A percentile compares a stretch with the other conserved stretches of the same genome.
phyloP scores from a whole-genome alignment of 1,140 invertebrate genomes.

The Acromyrmex echinatior region DNA sequence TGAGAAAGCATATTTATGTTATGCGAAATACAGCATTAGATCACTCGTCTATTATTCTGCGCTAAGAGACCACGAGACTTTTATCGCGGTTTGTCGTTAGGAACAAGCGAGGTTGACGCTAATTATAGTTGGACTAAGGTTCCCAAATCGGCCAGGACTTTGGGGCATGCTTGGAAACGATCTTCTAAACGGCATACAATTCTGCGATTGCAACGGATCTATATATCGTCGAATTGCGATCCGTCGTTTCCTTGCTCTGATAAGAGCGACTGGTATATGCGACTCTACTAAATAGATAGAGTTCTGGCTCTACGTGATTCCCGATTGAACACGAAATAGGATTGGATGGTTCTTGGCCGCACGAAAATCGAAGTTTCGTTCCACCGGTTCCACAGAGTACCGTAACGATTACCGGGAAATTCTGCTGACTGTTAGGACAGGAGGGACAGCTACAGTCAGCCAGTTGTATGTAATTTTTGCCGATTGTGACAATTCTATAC shows the following conservation, averaged over 20 bases:
- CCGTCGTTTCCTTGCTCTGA: neutral
- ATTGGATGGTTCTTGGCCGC: conserved; percentile 50
- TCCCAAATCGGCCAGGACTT: neutral
- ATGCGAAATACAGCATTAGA: neutral
- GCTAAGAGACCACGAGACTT: conserved; percentile 20
- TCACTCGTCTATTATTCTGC: conserved; percentile 25
- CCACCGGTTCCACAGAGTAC: conserved; percentile 13
- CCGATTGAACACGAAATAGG: conserved; percentile 62
- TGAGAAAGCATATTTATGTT: neutral
- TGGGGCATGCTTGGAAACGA: conserved; percentile 28
- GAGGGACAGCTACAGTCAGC: conserved; percentile 49
- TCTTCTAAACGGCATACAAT: conserved; percentile 52
- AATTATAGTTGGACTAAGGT: conserved; percentile 61
- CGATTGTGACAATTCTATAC: neutral
- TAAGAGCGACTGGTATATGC: neutral
- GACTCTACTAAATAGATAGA: conserved; percentile 42
- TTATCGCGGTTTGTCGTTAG: conserved; percentile 48
- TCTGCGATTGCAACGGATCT: conserved; percentile 32
- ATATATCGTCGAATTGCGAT: conserved; percentile 29
- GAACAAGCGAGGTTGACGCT: conserved; percentile 27
- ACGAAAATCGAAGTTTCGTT: conserved; percentile 49
- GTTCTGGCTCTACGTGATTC: neutral
- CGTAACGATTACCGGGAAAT: conserved; percentile 67
- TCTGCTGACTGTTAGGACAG: conserved; percentile 65
- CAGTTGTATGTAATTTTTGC: conserved; percentile 28